A percentile compares a stretch with the other conserved stretches of the same genome.
These are phyloP conservation scores for Bubo blakistoni DNA, from an alignment of 2,113 vertebrate species.

Conservation along the genomic window DNA sequence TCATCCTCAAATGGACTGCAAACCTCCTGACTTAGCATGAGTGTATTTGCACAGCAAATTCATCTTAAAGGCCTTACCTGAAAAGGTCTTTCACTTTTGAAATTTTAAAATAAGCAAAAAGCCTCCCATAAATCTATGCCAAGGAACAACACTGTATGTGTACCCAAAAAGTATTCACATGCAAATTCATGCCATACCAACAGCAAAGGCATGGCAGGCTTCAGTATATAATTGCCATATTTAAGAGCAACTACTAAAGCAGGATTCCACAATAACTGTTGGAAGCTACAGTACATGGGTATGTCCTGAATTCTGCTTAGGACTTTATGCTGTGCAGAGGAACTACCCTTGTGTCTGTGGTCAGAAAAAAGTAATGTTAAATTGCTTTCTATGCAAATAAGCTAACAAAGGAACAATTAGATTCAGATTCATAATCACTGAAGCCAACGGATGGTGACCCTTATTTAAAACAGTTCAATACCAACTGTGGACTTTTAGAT, in stretches of 20 bases:
- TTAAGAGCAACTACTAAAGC: neutral
- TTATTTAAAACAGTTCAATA: neutral
- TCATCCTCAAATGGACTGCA: neutral
- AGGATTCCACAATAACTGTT: neutral
- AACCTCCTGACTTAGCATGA: neutral
- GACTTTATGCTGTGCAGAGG: neutral
- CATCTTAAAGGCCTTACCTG: neutral
- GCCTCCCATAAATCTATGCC: neutral
- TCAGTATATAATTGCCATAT: neutral
- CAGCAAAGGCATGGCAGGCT: neutral
- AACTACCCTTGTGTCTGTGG: neutral
- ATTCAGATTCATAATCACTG: neutral
- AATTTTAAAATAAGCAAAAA: neutral
- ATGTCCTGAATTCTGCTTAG: neutral
- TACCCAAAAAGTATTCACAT: neutral
- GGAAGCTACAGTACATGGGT: neutral
- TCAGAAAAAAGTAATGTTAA: neutral
- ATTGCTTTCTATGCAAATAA: neutral
- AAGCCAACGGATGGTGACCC: neutral
- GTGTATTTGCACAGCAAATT: neutral
- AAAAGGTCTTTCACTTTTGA: neutral
- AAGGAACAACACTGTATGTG: neutral
- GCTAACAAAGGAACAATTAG: neutral
- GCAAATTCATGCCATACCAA: neutral
- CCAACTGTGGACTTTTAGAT: neutral